Evolutionary conservation across 2,888 invertebrate species (phyloP), one percentile per base, ranked within the genome.

Genomic region (Harpagoxenus sublaevis): DNA sequence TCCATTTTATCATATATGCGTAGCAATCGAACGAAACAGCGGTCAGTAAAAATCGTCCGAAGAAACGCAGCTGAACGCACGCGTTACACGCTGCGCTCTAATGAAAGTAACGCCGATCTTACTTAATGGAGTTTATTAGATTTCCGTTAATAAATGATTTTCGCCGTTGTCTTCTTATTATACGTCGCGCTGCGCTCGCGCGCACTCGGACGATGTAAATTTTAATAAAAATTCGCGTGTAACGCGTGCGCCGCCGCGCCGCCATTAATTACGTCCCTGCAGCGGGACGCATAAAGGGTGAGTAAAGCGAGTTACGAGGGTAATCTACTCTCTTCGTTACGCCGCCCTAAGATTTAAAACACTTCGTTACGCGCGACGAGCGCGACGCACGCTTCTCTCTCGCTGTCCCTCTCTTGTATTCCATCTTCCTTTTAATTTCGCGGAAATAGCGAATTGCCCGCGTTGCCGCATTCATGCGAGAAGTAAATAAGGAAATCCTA

Each of bases 141-240:
- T 84, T 82, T 45, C 66, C 74, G 62, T 65, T 91, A 88, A 89
- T 86, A 87, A 87, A 89, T 84, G 79, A 57, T n/a, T n/a, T n/a
- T n/a, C 10, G 62, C 78, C 53, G 63, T 23, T 77, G 83, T 87
- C 66, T 85, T 39, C 84, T 88, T 87, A 88, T 89, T 90, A 86
- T 90, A 86, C 84, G 39, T 45, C 51, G 84, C 62, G 31, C 48
- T 39, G 70, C 62, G 51, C 39, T 45, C 23, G 68, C 28, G 12
- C 28, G 42, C 18, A 8, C 70, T 23, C 23, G 55, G 60, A 57
- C 60, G 73, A 82, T 84, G 84, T 84, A 85, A 87, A 90, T 91
- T 90, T 88, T 85, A 90, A 90, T 90, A 90, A 90, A 90, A 91
- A 90, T 75, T 63, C 85, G 55, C 23, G 70, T 66, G 71, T 62